Evolutionary conservation across 1,140 invertebrate species (phyloP), one percentile per base, ranked within the genome.

Genomic region (Polypedilum pembai): DNA sequence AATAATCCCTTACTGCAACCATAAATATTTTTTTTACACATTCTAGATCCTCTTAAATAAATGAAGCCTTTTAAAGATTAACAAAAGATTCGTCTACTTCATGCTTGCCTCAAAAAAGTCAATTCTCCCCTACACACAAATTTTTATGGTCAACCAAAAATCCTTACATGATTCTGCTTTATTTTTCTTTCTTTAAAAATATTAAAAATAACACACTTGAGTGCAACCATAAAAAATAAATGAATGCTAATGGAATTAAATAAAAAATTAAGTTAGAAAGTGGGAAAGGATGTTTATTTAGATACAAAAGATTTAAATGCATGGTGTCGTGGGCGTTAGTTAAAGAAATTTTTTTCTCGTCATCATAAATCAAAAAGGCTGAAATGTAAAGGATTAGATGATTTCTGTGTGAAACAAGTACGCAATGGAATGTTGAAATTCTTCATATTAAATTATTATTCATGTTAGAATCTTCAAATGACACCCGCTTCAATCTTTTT

Each of bases 1-100:
- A 56, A 56, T 15, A 56, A 56, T 15, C 45, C 45, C 12, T 45
- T 56, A 56, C 45, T 56, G 45, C 45, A 56, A 56, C n/a, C 15
- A 56, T n/a, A 56, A n/a, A 56, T n/a, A 56, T n/a, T n/a, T 56
- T n/a, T 56, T 56, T 56, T 56, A 56, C 45, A 56, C 45, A 56
- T 33, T 56, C 45, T 12, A 12, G 45, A 56, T 56, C 45, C 45
- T 56, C 8, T 56, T 56, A 56, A n/a, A 56, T 12, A 56, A 56
- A n/a, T 45, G 41, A 45, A 45, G 41, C 41, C 45, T 15, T 56
- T 56, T 56, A 56, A 56, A 45, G 41, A 45, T 45, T 45, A 45
- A 45, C 41, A 8, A 45, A 33, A n/a, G 10, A 10, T 56, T 56
- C 12, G 12, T 45, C 8, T 45, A 4, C n/a, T 56, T 33, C 24